phyloP scores from a whole-genome alignment of 2,113 vertebrate genomes.

The Zingel zingel region DNA sequence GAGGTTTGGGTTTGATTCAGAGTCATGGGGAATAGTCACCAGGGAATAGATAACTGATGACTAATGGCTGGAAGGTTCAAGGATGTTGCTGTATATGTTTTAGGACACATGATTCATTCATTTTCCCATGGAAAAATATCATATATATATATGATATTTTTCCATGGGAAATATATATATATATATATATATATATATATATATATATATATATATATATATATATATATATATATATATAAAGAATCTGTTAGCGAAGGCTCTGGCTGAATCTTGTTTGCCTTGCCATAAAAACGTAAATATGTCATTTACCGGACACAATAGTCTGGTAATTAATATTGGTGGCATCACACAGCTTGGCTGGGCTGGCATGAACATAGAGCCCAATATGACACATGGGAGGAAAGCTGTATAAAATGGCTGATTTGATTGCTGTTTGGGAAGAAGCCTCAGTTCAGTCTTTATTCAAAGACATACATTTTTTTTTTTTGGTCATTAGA shows the following conservation, averaged over 20 bases:
- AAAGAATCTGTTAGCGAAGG: background rate
- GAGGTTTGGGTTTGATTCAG: background rate
- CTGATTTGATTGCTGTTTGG: constrained; percentile 2
- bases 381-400: background rate
- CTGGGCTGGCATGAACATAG: background rate
- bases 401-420: background rate
- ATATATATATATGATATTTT: no score
- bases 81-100: background rate
- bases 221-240: no score
- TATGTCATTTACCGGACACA: background rate
- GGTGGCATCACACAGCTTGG: background rate
- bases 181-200: no score
- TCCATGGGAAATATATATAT: no score
- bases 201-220: no score
- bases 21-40: background rate
- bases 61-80: background rate
- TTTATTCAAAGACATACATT: background rate
- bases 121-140: background rate
- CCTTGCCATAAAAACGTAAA: background rate
- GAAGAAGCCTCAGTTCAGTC: background rate
- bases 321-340: background rate
- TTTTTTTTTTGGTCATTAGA: background rate
- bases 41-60: background rate
- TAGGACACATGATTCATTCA: background rate
- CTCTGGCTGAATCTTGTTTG: background rate